Conservation (phyloP, 23 tunicate species). For the Trididemnum clinides region DNA sequence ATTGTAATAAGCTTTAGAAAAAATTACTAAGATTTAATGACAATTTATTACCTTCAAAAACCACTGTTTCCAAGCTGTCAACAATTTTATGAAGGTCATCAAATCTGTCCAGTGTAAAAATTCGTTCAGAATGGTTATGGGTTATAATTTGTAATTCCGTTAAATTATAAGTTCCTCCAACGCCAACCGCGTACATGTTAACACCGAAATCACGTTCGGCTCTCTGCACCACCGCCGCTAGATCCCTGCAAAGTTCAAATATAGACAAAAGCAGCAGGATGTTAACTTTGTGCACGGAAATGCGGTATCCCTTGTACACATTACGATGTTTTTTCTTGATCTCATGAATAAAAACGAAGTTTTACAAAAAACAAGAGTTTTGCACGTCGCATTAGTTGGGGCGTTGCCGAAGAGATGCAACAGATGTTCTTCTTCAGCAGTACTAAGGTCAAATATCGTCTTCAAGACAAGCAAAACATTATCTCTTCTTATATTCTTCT, state of each 20-base stretch:
- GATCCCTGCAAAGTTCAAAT: conserved; percentile 33
- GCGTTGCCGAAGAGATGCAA: no score
- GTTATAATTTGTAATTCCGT: conserved; percentile 47
- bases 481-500: no score
- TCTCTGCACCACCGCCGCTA: conserved; percentile 39
- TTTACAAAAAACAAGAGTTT: no score
- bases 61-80: conserved; percentile 16
- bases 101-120: conserved; percentile 61
- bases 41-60: conserved; percentile 31
- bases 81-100: conserved; percentile 55
- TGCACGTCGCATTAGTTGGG: no score
- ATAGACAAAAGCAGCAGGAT: no score
- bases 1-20: no score
- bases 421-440: no score
- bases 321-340: not conserved
- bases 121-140: conserved; percentile 41
- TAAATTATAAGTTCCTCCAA: conserved; percentile 60
- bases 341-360: no score
- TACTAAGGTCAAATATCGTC: no score
- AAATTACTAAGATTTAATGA: not conserved
- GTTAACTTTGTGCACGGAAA: no score
- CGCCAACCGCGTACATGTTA: conserved; percentile 71
- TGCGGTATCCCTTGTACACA: not conserved
- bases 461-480: no score
- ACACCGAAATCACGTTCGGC: conserved; percentile 56